Evolutionary conservation across 2,888 invertebrate species (phyloP), one percentile per base, ranked within the genome.

Genomic region (Lithophane ornitopus): DNA sequence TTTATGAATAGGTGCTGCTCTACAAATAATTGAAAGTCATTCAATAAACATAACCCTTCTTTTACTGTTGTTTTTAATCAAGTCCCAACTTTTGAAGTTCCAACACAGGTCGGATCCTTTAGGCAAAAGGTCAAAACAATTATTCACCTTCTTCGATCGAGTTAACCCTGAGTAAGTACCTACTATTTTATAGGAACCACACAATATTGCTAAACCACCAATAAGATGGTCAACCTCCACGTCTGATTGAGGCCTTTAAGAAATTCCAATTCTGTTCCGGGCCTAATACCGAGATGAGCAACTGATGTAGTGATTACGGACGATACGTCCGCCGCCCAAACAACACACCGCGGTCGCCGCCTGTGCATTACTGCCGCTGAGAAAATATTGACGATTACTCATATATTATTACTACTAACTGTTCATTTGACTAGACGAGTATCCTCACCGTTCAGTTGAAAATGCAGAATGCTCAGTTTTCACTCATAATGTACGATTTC

Each of bases 401-500:
- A 62, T 72, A 71, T 78, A 69, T 77, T 77, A 80, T 77, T 77
- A 80, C 56, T 71, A 76, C 39, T 62, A 62, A 76, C 77, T 78
- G 70, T 84, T 81, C 73, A 72, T 74, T 80, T 69, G 70, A 67
- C 68, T 78, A 76, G 81, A 82, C 75, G 76, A 82, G 80, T 68
- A 87, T 88, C 81, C 78, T 82, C 85, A 77, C 73, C 74, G 78
- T 88, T 91, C 89, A 87, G 87, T 89, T 87, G 85, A 88, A 91
- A 90, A 91, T 88, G 87, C 85, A 87, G 89, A 89, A 89, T 90
- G 89, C 88, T 83, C 85, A 87, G 91, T 91, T 92, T 92, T 91
- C 91, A 89, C 92, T 90, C 86, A 85, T 92, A 90, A 92, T 90
- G 85, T 89, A 90, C 86, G 84, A 89, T 91, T 93, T 93, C 92